Evolutionary conservation across 2,797 vertebrate species (phyloP), one percentile per base, ranked within the genome.

Genomic region (Mormyrus hasselquistii): DNA sequence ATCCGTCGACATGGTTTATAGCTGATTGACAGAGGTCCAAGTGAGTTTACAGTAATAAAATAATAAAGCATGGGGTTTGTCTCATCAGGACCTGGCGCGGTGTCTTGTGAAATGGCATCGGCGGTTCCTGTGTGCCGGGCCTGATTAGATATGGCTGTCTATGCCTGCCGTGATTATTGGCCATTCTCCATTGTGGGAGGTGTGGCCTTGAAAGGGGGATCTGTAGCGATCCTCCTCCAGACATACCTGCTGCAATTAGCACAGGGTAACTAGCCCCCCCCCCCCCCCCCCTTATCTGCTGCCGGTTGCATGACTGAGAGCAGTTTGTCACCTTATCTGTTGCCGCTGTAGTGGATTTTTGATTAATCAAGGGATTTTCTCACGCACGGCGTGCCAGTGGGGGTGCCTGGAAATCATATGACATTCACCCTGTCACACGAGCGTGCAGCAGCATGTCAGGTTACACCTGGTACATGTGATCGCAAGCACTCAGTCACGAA

Each of bases 251-350:
- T 1, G 8, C 76, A 47, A n/a, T 82, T 82, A 82, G 2, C 3
- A 10, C n/a, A 12, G 90, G 94, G 89, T 91, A 94, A 90, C 93
- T 92, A 91, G 92, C 91, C 85, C 91, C 90, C 29, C 52, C 73
- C 73, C 91, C 85, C 91, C 90, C 29, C 69, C 22, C 88, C 47
- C 84, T 76, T 41, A 86, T 90, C 57, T 88, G 79, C 12, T 0
- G 22, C 55, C 41, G 59, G 82, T 90, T 79, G 89, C 87, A 85
- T 88, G 89, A 88, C 89, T 85, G 79, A n/a, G 73, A 89, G 41
- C 29, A 88, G 73, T 89, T 62, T 19, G 52, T 69, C 49, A 44
- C 49, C 59, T 73, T 87, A 79, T 87, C 85, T 44, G 52, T 50
- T 73, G 55, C 19, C 44, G 2, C 34, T 4, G 62, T 19, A 29